Base-by-base conservation (phyloP, 2,113 vertebrate genomes). In the Charina bottae region DNA sequence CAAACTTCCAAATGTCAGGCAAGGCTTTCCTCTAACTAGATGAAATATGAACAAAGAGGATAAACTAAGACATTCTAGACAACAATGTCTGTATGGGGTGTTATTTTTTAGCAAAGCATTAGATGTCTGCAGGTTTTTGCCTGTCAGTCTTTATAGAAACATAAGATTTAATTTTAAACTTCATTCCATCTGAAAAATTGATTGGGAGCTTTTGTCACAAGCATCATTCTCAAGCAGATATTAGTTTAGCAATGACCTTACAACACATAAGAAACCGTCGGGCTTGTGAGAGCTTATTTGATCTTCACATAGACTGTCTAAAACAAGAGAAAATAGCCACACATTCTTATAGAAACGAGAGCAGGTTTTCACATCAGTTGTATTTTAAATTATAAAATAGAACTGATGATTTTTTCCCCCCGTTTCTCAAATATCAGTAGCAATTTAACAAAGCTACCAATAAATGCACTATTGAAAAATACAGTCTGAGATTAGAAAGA, bases 131-230 rank as follows among this genome's bases (percentile, higher is more conserved):
- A 88, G 54, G 7, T 94, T 95, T 95, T 88, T 78, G 93, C 90
- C 88, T 92, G 89, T 94, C 92, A 95, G 83, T 26, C 11, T 96
- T 95, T 93, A 55, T 95, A 93, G 93, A 96, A 96, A 95, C 84
- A 78, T 0, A 37, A 78, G 85, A 92, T 93, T 95, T 87, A 90
- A 93, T 93, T 94, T 94, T 78, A 96, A 93, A 93, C 89, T 85
- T 89, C 0, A 85, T 94, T 94, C 95, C 37, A 92, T 93, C 90
- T 53, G 26, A 86, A 21, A 26, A 64, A 89, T 92, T 83, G 83
- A 64, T 90, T 94, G 94, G 91, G 91, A 91, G 83, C 91, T 95
- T 84, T 55, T 95, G 23, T 62, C 60, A 87, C 3, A 89, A 6
- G 24, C 12, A 1, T 6, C 10, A 94, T 62, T 95, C 96, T 92